These are phyloP conservation scores for Tanytarsus gracilentus DNA, from an alignment of 2,888 invertebrate genomes.

Conservation along the genomic window DNA sequence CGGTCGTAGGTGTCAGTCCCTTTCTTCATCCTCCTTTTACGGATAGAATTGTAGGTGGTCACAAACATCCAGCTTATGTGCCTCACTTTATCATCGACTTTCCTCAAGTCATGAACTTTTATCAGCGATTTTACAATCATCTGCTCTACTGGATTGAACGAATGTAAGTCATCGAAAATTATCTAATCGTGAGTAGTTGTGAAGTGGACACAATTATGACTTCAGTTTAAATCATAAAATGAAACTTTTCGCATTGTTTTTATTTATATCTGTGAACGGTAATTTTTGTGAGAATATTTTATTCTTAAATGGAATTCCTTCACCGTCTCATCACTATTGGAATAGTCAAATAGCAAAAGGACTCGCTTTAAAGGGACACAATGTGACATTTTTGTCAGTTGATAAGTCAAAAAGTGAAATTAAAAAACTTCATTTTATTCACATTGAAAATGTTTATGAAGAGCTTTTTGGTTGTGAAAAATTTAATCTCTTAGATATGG, in stretches of 20 bases:
- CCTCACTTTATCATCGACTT: conserved; percentile 28
- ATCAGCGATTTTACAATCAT: neutral
- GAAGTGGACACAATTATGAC: neutral
- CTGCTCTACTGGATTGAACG: too few relatives aligned
- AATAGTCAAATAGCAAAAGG: neutral
- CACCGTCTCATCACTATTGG: conserved; percentile 7
- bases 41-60: conserved; percentile 30
- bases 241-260: too few relatives aligned
- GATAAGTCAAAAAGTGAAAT: neutral
- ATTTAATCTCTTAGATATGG: neutral
- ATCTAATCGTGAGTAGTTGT: too few relatives aligned
- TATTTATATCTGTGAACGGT: too few relatives aligned
- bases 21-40: conserved; percentile 32
- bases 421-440: neutral
- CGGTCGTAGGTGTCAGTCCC: conserved; percentile 33
- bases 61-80: conserved; percentile 32
- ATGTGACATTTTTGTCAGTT: conserved; percentile 3
- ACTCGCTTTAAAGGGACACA: neutral
- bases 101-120: neutral
- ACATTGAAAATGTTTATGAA: neutral
- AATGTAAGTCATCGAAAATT: too few relatives aligned
- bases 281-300: conserved; percentile 9
- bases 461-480: neutral
- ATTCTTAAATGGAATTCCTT: neutral
- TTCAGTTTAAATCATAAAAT: neutral